phyloP scores from a whole-genome alignment of 1,140 invertebrate genomes.

The Neocloeon triangulifer region DNA sequence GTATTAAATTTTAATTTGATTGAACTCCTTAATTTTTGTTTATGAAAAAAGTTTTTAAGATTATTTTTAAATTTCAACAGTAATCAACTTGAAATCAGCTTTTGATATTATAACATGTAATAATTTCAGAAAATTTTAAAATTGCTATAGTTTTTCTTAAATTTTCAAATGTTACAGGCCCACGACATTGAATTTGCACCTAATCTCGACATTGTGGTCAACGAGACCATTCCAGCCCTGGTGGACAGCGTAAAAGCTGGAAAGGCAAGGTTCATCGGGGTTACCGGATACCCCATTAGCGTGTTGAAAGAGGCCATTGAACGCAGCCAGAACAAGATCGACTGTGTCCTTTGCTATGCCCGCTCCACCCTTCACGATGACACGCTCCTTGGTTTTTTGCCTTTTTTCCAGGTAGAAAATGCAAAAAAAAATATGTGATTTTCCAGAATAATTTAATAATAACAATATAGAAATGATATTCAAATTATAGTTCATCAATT shows the following conservation, averaged over 20 bases:
- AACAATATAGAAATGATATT: too few species aligned
- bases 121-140: background rate
- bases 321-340: conserved; percentile 36
- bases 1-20: too few species aligned
- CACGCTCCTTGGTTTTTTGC: conserved; percentile 42
- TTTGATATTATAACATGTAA: too few species aligned
- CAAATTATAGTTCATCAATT: too few species aligned
- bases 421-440: too few species aligned
- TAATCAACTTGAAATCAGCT: too few species aligned
- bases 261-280: conserved; percentile 61
- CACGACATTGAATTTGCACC: conserved; percentile 80
- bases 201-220: conserved; percentile 49
- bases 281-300: conserved; percentile 69
- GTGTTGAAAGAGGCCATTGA: conserved; percentile 49
- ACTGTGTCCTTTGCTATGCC: conserved; percentile 54
- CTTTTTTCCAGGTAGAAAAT: conserved; percentile 61
- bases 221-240: conserved; percentile 66
- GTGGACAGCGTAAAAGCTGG: conserved; percentile 45
- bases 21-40: too few species aligned
- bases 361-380: conserved; percentile 60
- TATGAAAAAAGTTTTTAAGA: too few species aligned
- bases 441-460: too few species aligned
- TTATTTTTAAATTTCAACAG: too few species aligned
- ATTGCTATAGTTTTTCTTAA: conserved; percentile 1
- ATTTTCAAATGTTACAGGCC: conserved; percentile 27